These are phyloP conservation scores for Pocillopora meandrina DNA, from an alignment of 92 coral and sea anemone species.

Conservation along the genomic window DNA sequence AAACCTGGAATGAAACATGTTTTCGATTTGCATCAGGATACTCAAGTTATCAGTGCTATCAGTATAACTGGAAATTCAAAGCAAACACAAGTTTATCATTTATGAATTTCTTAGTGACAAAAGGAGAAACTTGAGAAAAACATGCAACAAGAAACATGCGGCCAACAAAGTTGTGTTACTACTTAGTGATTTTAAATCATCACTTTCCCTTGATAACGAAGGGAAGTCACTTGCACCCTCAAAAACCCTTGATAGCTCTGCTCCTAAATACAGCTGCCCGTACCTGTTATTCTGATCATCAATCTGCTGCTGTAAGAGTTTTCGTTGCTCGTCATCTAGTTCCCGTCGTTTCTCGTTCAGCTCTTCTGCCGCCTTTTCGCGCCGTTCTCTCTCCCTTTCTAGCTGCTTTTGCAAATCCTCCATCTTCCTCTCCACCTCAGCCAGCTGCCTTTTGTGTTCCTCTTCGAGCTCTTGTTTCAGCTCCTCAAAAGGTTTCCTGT, in stretches of 20 bases:
- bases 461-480: slow-evolving; percentile 62
- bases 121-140: too few relatives aligned
- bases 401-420: slow-evolving; percentile 56
- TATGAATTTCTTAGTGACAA: too few relatives aligned
- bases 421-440: slow-evolving; percentile 62
- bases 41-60: too few relatives aligned
- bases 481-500: slow-evolving; percentile 47
- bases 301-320: slow-evolving; percentile 36
- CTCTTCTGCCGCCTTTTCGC: slow-evolving; percentile 61
- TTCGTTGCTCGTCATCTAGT: slow-evolving; percentile 32
- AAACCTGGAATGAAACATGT: neutral
- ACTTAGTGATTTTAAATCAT: too few relatives aligned
- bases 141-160: too few relatives aligned
- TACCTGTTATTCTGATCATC: slow-evolving; percentile 44
- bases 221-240: too few relatives aligned
- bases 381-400: slow-evolving; percentile 78
- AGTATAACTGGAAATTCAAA: too few relatives aligned
- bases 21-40: too few relatives aligned
- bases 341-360: slow-evolving; percentile 40
- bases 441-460: slow-evolving; percentile 68
- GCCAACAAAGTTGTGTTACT: too few relatives aligned
- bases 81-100: too few relatives aligned
- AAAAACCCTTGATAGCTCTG: neutral
- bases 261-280: neutral
- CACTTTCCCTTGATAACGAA: too few relatives aligned